Base-by-base conservation (phyloP, 2,888 invertebrate species). In the Perizoma affinitatum region DNA sequence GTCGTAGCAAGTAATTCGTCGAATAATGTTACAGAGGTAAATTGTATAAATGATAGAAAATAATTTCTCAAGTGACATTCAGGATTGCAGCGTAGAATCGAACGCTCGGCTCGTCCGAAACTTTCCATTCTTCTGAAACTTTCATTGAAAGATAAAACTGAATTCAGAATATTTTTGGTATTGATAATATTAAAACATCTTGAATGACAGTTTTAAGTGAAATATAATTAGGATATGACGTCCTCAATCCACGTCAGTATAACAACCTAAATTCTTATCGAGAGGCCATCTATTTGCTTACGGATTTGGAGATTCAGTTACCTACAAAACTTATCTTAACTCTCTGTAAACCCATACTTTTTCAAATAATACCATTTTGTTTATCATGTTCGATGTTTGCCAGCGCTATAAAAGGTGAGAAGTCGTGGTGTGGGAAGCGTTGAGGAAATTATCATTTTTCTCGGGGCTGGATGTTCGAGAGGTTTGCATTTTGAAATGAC, bases 401-500 rank as follows among this genome's bases (percentile, higher is more conserved):
- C 33, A 41, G 42, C 35, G 54, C 47, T 56, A 58, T 63, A 66
- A 67, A 66, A 69, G 66, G 67, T 67, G 67, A 45, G 55, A 68
- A 54, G 64, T 46, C 63, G 63, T 59, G 65, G 57, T 58, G 58
- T 54, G 54, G 58, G 62, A 40, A 52, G 54, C 61, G 58, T 61
- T 64, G 68, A 83, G 86, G 86, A 86, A 87, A 86, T 88, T 78
- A 81, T 78, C 59, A 79, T 84, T 84, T 86, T 86, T 83, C 76
- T 75, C 76, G 74, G 61, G 68, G 71, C 69, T 67, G 50, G 71
- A 67, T 69, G 66, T 69, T 74, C 66, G 65, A 70, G 75, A 76
- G 74, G 80, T 79, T 81, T 85, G 81, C 83, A 81, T 82, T 87
- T 81, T 79, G 81, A 83, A 90, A 89, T 87, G 86, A 86, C 84